Evolutionary conservation across 2,113 vertebrate species (phyloP).

Genomic region (Toxotes chatareus): DNA sequence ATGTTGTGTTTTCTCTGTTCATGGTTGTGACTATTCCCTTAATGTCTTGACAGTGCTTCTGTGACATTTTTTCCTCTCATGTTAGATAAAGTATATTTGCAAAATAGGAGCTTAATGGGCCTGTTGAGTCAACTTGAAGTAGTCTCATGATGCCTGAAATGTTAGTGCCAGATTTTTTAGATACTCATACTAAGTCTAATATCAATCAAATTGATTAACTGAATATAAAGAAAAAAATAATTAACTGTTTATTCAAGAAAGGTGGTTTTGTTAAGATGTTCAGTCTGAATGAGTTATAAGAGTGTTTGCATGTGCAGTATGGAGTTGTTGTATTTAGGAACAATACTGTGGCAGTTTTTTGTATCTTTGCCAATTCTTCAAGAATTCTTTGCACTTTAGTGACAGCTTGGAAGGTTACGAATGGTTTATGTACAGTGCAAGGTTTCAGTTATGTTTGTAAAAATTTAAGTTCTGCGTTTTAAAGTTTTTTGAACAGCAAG

Average conservation of each 20-base stretch:
- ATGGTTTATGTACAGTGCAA: constrained; percentile 35
- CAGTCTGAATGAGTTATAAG: constrained; percentile 3
- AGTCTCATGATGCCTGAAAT: constrained; percentile 26
- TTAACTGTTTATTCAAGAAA: constrained; percentile 32
- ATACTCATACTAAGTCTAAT: constrained; percentile 24
- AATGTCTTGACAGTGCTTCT: constrained; percentile 13
- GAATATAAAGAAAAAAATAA: constrained; percentile 3
- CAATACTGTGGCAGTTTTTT: constrained; percentile 18
- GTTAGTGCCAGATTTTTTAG: constrained; percentile 7
- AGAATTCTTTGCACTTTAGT: constrained; percentile 78
- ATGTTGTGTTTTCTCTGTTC: constrained; percentile 48
- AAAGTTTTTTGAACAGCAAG: constrained; percentile 31
- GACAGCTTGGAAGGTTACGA: constrained; percentile 28
- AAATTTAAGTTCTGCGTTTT: constrained; percentile 30
- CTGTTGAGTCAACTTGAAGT: constrained; percentile 27
- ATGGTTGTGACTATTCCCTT: constrained; percentile 39
- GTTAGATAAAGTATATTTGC: constrained; percentile 19
- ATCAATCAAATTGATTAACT: constrained; percentile 45
- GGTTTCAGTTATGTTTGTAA: constrained; percentile 15
- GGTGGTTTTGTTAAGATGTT: constrained; percentile 16
- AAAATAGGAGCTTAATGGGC: constrained; percentile 38
- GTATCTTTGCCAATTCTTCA: constrained; percentile 40
- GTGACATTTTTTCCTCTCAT: constrained; percentile 33
- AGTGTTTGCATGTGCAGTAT: constrained; percentile 60
- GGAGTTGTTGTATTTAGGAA: constrained; percentile 32